A percentile compares a stretch with the other conserved stretches of the same genome.
Conservation (phyloP, 2,888 invertebrate species). For the Acrobasis suavella region DNA sequence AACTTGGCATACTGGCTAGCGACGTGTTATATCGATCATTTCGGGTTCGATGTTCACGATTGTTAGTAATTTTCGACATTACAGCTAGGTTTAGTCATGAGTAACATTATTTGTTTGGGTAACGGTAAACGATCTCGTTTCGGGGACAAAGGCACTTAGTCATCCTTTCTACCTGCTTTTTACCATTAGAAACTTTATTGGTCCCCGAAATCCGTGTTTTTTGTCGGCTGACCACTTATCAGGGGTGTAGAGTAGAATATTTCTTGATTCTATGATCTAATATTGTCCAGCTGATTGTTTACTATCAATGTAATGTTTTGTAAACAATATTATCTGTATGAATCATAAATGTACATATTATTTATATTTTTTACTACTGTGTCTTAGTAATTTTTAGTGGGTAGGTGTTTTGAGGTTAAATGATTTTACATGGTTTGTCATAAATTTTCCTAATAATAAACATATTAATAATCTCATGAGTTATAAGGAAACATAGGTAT, state of each 20-base stretch:
- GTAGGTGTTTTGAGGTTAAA: too few relatives aligned
- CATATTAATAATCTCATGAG: too few relatives aligned
- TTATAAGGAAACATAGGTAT: too few relatives aligned
- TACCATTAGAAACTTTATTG: slow-evolving; percentile 55
- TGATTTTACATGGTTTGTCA: background rate
- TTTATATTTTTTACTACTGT: too few relatives aligned
- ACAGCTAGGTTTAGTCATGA: slow-evolving; percentile 63
- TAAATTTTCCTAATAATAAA: background rate
- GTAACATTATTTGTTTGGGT: slow-evolving; percentile 69
- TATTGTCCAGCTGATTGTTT: slow-evolving; percentile 26
- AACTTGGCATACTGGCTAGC: slow-evolving; percentile 47
- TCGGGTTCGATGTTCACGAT: slow-evolving; percentile 49
- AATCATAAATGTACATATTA: background rate
- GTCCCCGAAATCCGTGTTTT: slow-evolving; percentile 39
- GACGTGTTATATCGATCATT: slow-evolving; percentile 72
- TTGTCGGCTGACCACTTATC: slow-evolving; percentile 34
- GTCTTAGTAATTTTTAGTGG: too few relatives aligned
- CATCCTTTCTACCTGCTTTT: slow-evolving; percentile 69
- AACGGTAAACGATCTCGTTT: slow-evolving; percentile 74
- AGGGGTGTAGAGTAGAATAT: background rate
- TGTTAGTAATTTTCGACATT: slow-evolving; percentile 52
- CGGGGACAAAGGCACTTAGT: slow-evolving; percentile 75
- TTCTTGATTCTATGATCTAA: background rate
- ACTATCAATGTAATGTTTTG: slow-evolving; percentile 11
- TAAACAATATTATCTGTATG: slow-evolving; percentile 7